Evolutionary conservation across 1,140 invertebrate species (phyloP).

Genomic region (Pachypeltis micranthus): DNA sequence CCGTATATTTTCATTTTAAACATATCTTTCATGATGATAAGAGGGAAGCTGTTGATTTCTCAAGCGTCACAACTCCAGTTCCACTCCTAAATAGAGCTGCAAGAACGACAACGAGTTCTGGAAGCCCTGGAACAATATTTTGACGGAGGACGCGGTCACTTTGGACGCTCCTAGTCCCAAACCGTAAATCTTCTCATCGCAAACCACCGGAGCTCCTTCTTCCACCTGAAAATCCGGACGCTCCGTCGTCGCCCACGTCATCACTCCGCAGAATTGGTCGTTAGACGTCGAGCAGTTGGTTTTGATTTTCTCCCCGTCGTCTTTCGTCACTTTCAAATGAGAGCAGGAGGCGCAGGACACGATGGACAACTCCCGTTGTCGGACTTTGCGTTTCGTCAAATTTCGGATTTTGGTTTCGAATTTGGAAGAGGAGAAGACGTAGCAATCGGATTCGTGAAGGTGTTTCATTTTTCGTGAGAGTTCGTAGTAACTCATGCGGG

Average conservation of each 20-base stretch:
- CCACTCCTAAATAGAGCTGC: not conserved
- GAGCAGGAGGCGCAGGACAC: too few relatives aligned
- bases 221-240: too few relatives aligned
- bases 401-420: too few relatives aligned
- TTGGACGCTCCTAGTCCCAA: not conserved
- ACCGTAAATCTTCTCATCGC: not conserved
- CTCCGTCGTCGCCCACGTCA: too few relatives aligned
- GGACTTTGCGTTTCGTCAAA: too few relatives aligned
- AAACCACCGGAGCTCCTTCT: not conserved
- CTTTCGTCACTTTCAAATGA: too few relatives aligned
- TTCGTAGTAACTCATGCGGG: too few relatives aligned
- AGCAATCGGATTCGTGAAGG: too few relatives aligned
- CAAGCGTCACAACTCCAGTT: not conserved
- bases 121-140: not conserved
- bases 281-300: not conserved
- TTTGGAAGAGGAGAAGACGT: too few relatives aligned
- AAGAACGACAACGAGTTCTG: not conserved
- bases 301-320: not conserved
- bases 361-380: too few relatives aligned
- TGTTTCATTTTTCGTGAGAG: too few relatives aligned
- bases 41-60: not conserved
- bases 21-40: not conserved
- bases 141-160: not conserved
- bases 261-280: not conserved
- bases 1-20: not conserved